phyloP scores from a whole-genome alignment of 1,140 invertebrate species.

The Tyrophagus putrescentiae region DNA sequence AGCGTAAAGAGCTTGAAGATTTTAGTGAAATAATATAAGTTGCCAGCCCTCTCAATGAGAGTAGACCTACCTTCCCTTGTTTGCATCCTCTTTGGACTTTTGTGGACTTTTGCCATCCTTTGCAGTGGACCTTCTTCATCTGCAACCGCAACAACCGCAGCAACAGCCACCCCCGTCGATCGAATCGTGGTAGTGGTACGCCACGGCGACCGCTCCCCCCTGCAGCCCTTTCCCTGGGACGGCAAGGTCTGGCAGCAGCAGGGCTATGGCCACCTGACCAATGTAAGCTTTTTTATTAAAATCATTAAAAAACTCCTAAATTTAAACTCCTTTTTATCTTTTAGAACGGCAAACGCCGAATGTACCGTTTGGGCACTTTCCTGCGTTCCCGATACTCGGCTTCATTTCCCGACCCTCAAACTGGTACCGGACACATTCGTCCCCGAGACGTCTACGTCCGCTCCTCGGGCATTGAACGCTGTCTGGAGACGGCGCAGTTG shows the following conservation, averaged over 20 bases:
- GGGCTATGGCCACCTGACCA: slow-evolving; percentile 6
- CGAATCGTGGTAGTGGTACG: neutral
- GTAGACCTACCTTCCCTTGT: too few species aligned
- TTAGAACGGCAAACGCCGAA: slow-evolving; percentile 20
- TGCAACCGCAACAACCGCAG: too few species aligned
- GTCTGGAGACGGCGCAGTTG: slow-evolving; percentile 9
- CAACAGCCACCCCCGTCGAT: too few species aligned
- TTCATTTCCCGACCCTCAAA: neutral
- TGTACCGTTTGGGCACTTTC: slow-evolving; percentile 21
- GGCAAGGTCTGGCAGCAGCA: neutral
- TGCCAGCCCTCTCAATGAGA: too few species aligned
- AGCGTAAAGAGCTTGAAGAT: too few species aligned
- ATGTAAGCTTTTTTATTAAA: neutral
- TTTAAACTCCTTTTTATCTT: neutral
- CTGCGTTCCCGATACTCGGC: slow-evolving; percentile 11
- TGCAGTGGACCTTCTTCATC: too few species aligned
- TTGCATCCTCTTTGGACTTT: too few species aligned
- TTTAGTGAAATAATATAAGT: too few species aligned
- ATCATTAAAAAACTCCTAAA: neutral
- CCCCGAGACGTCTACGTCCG: slow-evolving; percentile 20
- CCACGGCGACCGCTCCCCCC: slow-evolving; percentile 4
- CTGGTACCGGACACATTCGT: neutral
- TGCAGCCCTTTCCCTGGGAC: neutral
- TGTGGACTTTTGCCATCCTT: too few species aligned
- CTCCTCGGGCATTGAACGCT: slow-evolving; percentile 12